Conservation (phyloP, 2,888 invertebrate genomes). For the Schizaphis graminum region DNA sequence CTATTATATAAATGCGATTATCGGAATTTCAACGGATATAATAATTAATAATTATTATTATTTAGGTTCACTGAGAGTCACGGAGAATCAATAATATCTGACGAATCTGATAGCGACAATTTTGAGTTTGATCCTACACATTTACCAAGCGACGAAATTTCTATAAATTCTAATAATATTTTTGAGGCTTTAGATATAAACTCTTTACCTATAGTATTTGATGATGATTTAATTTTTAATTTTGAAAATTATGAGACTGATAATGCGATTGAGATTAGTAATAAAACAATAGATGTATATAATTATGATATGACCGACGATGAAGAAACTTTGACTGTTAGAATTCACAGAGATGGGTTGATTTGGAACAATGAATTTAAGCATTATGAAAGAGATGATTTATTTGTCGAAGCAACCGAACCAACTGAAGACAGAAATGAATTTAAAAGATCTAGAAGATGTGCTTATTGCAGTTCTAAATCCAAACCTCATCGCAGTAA, state of each 20-base stretch:
- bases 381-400: background rate
- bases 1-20: background rate
- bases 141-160: background rate
- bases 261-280: background rate
- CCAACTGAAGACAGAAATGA: slow-evolving; percentile 11
- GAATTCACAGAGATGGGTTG: slow-evolving; percentile 31
- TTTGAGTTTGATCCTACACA: background rate
- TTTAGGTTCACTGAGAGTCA: background rate
- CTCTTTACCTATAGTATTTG: background rate
- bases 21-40: background rate
- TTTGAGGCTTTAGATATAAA: slow-evolving; percentile 1
- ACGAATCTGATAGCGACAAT: background rate
- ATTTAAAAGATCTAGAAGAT: slow-evolving; percentile 7
- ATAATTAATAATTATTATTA: background rate
- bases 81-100: too few relatives aligned
- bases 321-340: slow-evolving; percentile 42
- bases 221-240: background rate
- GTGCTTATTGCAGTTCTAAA: slow-evolving; percentile 12
- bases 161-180: background rate
- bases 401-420: slow-evolving; percentile 9
- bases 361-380: slow-evolving; percentile 2
- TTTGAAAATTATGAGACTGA: background rate
- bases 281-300: background rate
- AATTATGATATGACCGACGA: background rate
- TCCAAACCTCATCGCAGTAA: slow-evolving; percentile 20